Conservation (phyloP, 2,888 invertebrate species). For the Myopa tessellatipennis region DNA sequence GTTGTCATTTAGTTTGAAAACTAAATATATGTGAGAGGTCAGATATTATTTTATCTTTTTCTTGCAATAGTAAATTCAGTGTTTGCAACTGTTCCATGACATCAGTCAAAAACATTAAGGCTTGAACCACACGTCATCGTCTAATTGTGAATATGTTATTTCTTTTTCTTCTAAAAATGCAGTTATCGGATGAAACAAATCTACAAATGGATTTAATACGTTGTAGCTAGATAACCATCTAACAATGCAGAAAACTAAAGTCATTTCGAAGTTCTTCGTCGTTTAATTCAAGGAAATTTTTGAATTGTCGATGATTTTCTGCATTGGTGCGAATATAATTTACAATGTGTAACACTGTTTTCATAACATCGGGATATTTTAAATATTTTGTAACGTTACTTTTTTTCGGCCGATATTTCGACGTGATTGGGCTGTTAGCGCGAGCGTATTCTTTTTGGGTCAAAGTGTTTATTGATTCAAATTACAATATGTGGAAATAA, state of each 20-base stretch:
- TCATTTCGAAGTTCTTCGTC: conserved; percentile 2
- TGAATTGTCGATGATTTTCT: conserved; percentile 3
- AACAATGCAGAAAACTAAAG: not conserved
- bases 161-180: not conserved
- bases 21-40: conserved; percentile 27
- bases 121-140: conserved; percentile 25
- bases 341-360: conserved; percentile 1
- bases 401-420: too few relatives aligned
- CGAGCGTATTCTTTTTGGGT: too few relatives aligned
- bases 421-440: too few relatives aligned
- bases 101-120: conserved; percentile 28
- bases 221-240: conserved; percentile 4
- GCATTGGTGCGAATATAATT: conserved; percentile 4
- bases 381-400: conserved; percentile 17
- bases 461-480: too few relatives aligned
- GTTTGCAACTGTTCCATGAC: conserved; percentile 30
- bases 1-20: conserved; percentile 21
- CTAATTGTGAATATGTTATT: conserved; percentile 18
- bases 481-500: too few relatives aligned
- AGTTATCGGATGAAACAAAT: not conserved
- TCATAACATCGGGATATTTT: not conserved
- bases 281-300: not conserved
- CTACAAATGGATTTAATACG: conserved; percentile 9
- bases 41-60: conserved; percentile 26
- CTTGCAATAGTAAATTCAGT: conserved; percentile 29